Percentiles rank a stretch among this genome's conserved stretches.
phyloP scores from a whole-genome alignment of 2,888 invertebrate species.

The Rhamphomyia laevipes region DNA sequence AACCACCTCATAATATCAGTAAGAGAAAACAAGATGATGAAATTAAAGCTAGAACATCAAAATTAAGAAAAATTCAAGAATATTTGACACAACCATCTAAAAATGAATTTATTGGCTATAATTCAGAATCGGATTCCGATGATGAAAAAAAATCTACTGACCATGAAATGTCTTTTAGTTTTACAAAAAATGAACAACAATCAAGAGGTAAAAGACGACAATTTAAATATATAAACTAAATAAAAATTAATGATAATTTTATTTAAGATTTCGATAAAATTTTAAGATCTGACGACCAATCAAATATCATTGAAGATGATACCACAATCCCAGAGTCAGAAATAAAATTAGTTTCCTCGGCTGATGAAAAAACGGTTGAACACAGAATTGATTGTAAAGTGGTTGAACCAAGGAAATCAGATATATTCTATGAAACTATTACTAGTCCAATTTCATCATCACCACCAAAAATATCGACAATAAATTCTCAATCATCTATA shows the following conservation, averaged over 20 bases:
- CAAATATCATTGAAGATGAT: neutral
- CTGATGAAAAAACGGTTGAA: constrained; percentile 74
- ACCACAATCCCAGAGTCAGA: too few species aligned
- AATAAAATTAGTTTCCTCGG: neutral
- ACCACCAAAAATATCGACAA: constrained; percentile 5
- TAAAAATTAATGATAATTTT: neutral
- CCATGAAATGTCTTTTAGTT: constrained; percentile 2
- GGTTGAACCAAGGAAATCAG: constrained; percentile 29
- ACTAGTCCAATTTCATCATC: neutral
- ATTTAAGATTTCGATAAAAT: constrained; percentile 24
- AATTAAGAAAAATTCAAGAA: constrained; percentile 32
- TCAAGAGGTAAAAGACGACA: constrained; percentile 13
- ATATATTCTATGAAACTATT: neutral
- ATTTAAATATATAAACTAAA: neutral
- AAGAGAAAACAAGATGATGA: constrained; percentile 27
- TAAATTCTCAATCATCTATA: constrained; percentile 1
- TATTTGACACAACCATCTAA: constrained; percentile 22
- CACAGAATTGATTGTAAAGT: constrained; percentile 89
- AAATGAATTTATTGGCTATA: constrained; percentile 10
- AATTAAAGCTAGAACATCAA: constrained; percentile 23
- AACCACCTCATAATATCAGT: constrained; percentile 10
- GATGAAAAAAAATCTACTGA: constrained; percentile 10
- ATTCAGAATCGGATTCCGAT: constrained; percentile 20
- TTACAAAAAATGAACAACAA: constrained; percentile 12
- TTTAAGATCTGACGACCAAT: neutral